These are phyloP conservation scores for Xiphophorus couchianus DNA, from an alignment of 2,113 vertebrate genomes.

Conservation along the genomic window DNA sequence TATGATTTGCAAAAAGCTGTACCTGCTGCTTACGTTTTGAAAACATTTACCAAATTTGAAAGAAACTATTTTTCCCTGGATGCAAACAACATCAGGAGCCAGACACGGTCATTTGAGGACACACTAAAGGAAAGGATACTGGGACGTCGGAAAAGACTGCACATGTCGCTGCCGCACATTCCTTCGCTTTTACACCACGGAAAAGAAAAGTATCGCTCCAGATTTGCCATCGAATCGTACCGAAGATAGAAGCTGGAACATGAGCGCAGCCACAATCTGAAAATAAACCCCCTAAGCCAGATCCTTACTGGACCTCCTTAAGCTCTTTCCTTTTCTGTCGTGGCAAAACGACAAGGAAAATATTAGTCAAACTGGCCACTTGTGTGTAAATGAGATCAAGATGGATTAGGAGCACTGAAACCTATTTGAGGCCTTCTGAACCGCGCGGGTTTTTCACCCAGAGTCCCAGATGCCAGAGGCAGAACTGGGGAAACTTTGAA, in stretches of 20 bases:
- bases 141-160: constrained; percentile 66
- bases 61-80: not conserved
- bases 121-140: constrained; percentile 32
- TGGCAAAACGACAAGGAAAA: constrained; percentile 78
- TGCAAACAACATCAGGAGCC: constrained; percentile 24
- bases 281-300: constrained; percentile 59
- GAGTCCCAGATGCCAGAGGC: constrained; percentile 68
- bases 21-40: not conserved
- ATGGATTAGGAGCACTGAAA: constrained; percentile 74
- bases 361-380: constrained; percentile 75
- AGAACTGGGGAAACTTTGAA: constrained; percentile 65
- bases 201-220: constrained; percentile 61
- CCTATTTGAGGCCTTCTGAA: constrained; percentile 70
- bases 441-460: constrained; percentile 63
- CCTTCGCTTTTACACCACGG: constrained; percentile 61
- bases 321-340: constrained; percentile 43
- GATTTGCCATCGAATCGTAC: constrained; percentile 61
- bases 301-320: constrained; percentile 41
- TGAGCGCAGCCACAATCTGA: constrained; percentile 42
- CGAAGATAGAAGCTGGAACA: constrained; percentile 24
- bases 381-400: constrained; percentile 80
- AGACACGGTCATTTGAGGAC: constrained; percentile 72
- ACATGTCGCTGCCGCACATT: constrained; percentile 63
- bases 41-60: not conserved
- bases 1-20: not conserved